These are phyloP conservation scores for Yponomeuta sedellus DNA, from an alignment of 2,888 invertebrate genomes.

Conservation along the genomic window DNA sequence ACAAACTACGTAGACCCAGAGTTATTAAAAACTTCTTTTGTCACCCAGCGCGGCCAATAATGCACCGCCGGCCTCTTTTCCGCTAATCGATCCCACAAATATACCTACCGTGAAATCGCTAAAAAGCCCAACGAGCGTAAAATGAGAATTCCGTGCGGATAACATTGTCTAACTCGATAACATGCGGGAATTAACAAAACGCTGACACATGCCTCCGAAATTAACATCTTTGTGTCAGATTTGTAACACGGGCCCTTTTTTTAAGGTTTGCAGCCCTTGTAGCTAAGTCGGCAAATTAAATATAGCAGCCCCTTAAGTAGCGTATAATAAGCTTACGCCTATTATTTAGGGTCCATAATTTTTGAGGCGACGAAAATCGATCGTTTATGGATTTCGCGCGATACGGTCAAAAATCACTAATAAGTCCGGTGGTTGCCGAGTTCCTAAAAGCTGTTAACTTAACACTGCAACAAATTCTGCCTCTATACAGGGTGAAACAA, in stretches of 20 bases:
- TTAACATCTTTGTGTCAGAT: constrained; percentile 15
- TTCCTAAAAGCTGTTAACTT: too few species aligned
- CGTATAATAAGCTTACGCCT: constrained; percentile 5
- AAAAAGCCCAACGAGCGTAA: constrained; percentile 3
- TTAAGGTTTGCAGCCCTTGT: background rate
- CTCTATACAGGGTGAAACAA: too few species aligned
- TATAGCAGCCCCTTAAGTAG: background rate
- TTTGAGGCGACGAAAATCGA: background rate
- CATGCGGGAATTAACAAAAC: constrained; percentile 5
- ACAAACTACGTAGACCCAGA: too few species aligned
- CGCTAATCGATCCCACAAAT: background rate
- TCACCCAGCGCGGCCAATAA: background rate
- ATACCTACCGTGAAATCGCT: constrained; percentile 11
- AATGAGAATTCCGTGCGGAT: constrained; percentile 13
- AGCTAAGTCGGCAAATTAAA: background rate
- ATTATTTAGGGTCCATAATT: background rate
- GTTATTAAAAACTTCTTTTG: constrained; percentile 13
- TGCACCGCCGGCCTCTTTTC: background rate
- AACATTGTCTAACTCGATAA: constrained; percentile 11
- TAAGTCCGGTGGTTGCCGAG: too few species aligned
- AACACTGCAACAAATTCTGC: too few species aligned
- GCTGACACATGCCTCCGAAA: constrained; percentile 11
- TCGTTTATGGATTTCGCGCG: background rate
- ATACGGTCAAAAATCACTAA: too few species aligned
- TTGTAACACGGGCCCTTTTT: constrained; percentile 2